A percentile compares a stretch with the other conserved stretches of the same genome.
phyloP scores from a whole-genome alignment of 2,888 invertebrate species.

The Lysandra bellargus region DNA sequence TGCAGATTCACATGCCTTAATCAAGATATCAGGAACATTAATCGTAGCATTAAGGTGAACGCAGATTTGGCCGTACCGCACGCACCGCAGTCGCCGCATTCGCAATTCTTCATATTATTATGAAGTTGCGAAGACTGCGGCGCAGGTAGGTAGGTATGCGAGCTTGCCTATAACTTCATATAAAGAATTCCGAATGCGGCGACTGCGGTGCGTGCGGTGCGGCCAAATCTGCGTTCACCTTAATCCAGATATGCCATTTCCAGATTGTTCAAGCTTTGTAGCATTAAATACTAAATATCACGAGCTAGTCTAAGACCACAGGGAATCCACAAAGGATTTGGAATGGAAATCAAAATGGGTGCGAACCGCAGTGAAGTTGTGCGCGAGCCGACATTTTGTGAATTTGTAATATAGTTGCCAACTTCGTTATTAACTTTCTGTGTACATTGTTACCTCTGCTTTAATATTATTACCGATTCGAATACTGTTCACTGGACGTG shows the following conservation, averaged over 20 bases:
- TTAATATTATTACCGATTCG: constrained; percentile 22
- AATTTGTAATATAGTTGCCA: constrained; percentile 20
- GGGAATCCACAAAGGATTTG: not conserved
- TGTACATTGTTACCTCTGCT: constrained; percentile 3
- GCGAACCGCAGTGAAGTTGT: constrained; percentile 11
- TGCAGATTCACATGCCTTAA: too few species aligned
- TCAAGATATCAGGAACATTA: not conserved
- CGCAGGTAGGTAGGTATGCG: too few species aligned
- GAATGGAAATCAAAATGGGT: not conserved
- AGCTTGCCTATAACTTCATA: too few species aligned
- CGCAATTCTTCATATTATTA: too few species aligned
- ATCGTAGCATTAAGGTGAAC: not conserved
- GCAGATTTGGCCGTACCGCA: too few species aligned
- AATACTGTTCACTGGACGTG: constrained; percentile 8
- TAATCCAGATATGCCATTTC: not conserved
- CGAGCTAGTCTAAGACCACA: not conserved
- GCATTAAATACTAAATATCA: not conserved
- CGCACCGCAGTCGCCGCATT: too few species aligned
- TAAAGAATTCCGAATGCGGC: too few species aligned
- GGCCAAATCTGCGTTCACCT: too few species aligned
- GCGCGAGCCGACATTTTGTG: not conserved
- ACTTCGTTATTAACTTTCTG: constrained; percentile 16
- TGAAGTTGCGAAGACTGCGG: too few species aligned
- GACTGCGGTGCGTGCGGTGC: too few species aligned
- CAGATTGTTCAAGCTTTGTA: not conserved